Conservation (phyloP, 2,113 vertebrate species). For the Ictalurus furcatus region DNA sequence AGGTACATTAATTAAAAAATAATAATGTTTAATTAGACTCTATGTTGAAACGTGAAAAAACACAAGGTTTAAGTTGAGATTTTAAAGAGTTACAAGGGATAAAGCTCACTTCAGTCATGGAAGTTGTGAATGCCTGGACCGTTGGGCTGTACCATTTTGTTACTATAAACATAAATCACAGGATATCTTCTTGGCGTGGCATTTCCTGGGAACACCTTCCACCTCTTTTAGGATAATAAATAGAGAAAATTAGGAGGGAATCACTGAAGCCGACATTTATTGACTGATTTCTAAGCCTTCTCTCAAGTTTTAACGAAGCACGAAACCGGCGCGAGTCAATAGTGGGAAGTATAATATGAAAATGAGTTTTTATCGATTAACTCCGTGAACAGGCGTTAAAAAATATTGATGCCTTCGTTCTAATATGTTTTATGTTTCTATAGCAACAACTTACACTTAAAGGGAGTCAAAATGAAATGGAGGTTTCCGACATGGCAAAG, state of each 20-base stretch:
- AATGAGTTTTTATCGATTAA: constrained; percentile 13
- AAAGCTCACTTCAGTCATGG: not conserved
- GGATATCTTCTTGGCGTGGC: not conserved
- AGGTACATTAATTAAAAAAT: too few relatives aligned
- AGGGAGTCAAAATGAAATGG: too few relatives aligned
- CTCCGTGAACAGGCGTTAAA: not conserved
- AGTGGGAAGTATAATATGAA: not conserved
- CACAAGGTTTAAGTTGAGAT: not conserved
- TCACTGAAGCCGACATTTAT: not conserved
- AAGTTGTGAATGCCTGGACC: not conserved
- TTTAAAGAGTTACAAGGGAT: not conserved
- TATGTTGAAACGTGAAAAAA: not conserved
- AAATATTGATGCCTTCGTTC: not conserved
- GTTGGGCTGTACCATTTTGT: not conserved
- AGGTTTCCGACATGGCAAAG: not conserved
- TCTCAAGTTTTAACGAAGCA: not conserved
- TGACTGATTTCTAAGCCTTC: not conserved
- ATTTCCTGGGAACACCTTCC: not conserved
- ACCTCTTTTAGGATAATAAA: not conserved
- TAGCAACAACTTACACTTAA: not conserved
- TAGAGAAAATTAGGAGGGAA: not conserved
- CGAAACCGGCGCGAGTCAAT: not conserved
- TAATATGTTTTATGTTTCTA: not conserved
- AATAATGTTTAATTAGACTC: not conserved
- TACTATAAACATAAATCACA: not conserved